Evolutionary conservation across 2,888 invertebrate species (phyloP), one percentile per base, ranked within the genome.

Genomic region (Hedychridium roseum): DNA sequence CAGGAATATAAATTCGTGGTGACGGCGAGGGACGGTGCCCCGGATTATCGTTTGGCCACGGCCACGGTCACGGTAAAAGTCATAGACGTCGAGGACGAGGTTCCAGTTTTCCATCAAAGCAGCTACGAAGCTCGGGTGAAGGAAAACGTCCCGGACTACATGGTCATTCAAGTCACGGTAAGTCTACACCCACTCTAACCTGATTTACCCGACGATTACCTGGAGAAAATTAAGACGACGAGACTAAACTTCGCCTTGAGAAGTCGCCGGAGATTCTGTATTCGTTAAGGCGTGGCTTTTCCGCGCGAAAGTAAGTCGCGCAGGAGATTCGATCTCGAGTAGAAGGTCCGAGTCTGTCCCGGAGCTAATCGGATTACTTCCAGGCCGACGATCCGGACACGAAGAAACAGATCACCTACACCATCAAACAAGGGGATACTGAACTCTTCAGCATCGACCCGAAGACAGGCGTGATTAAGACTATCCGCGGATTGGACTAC

Each of bases 381-480:
- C 74, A 91, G 87, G 93, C 94, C 0, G 84, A 86, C 58, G 94
- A 94, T 80, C 91, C 92, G 1, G 94, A 94, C 64, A 89, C 91
- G 0, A 76, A 83, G 30, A 87, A 89, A 59, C 88, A 90, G 72
- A 88, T 94, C 50, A 94, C 93, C 0, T 94, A 94, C 79, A 86
- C 87, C 0, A 88, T 94, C 40, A 84, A 88, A 49, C 90, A 89
- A 79, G 94, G 94, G 1, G 89, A 92, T 7, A 87, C 86, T 0
- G 89, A 91, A 39, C 79, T 91, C 12, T 95, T 96, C 78, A 86
- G 88, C 47, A 90, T 96, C 38, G 91, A 94, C 58, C 86, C 92
- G 1, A 86, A 85, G 60, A 86, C 87, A 0, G 96, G 96, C 0
- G 83, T 88, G 40, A 87, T 95, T 17, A 85, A 88, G 68, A 94